Conservation (phyloP, 2,113 vertebrate species). For the Tyto alba region DNA sequence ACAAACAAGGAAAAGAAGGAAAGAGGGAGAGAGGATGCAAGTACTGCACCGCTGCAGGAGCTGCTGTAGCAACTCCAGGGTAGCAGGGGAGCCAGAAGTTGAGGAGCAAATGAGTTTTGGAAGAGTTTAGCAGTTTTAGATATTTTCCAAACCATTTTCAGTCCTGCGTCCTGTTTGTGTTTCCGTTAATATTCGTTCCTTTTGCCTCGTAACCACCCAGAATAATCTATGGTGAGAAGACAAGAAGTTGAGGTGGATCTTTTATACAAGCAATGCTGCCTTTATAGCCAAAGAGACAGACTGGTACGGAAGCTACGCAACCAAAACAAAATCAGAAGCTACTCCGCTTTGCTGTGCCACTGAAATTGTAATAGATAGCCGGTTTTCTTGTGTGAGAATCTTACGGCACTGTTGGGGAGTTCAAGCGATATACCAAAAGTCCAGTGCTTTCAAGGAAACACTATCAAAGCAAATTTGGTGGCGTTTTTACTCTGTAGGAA, state of each 20-base stretch:
- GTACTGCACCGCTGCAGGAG: background rate
- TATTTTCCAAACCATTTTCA: background rate
- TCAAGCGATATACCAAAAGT: accelerated
- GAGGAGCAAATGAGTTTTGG: background rate
- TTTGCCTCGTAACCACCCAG: background rate
- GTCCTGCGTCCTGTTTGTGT: background rate
- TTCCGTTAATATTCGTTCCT: accelerated
- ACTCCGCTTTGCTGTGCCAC: background rate
- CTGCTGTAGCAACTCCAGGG: background rate
- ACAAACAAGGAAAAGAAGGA: background rate
- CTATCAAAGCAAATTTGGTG: background rate
- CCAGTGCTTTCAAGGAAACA: accelerated
- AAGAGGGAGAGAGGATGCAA: background rate
- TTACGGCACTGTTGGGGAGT: accelerated
- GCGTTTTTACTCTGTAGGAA: background rate
- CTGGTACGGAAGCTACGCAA: background rate
- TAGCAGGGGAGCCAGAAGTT: background rate
- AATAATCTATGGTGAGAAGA: accelerated
- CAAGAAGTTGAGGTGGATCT: background rate
- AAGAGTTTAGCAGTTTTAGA: background rate
- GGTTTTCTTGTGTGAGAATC: background rate
- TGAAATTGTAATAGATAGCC: background rate
- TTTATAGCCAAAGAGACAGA: background rate
- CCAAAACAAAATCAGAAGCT: accelerated
- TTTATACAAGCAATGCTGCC: background rate